These are phyloP conservation scores for Verasper variegatus DNA, from an alignment of 2,113 vertebrate genomes.

Conservation along the genomic window DNA sequence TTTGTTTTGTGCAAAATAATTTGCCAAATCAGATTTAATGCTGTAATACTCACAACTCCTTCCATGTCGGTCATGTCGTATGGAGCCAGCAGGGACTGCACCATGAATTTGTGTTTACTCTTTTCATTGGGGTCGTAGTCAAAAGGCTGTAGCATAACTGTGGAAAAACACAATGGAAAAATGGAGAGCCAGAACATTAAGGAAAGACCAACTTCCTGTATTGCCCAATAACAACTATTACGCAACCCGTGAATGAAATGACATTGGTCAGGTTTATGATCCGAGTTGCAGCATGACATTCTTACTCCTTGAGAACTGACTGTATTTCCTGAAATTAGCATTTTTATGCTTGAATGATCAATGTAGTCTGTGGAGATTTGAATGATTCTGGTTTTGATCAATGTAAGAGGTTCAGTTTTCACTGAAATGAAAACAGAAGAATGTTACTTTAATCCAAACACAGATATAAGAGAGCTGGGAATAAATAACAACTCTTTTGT, in stretches of 20 bases:
- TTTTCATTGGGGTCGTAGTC: constrained; percentile 98
- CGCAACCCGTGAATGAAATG: not conserved
- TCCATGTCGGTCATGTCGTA: constrained; percentile 94
- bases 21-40: not conserved
- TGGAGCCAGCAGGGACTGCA: constrained; percentile 93
- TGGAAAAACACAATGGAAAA: constrained; percentile 66
- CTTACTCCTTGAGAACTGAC: not conserved
- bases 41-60: constrained; percentile 88
- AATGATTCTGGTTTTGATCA: not conserved
- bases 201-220: constrained; percentile 14
- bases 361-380: too few species aligned
- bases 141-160: constrained; percentile 98
- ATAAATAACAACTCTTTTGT: too few species aligned
- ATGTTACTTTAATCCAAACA: too few species aligned
- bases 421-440: too few species aligned
- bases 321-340: not conserved
- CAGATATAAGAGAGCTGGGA: too few species aligned
- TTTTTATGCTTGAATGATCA: too few species aligned
- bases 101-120: constrained; percentile 99
- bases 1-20: not conserved
- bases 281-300: not conserved
- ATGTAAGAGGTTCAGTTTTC: not conserved
- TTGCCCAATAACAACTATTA: not conserved
- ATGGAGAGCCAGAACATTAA: not conserved
- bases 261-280: not conserved